Conservation (phyloP, 37 sponge, comb jelly and placozoan species). For the Ianthella basta region DNA sequence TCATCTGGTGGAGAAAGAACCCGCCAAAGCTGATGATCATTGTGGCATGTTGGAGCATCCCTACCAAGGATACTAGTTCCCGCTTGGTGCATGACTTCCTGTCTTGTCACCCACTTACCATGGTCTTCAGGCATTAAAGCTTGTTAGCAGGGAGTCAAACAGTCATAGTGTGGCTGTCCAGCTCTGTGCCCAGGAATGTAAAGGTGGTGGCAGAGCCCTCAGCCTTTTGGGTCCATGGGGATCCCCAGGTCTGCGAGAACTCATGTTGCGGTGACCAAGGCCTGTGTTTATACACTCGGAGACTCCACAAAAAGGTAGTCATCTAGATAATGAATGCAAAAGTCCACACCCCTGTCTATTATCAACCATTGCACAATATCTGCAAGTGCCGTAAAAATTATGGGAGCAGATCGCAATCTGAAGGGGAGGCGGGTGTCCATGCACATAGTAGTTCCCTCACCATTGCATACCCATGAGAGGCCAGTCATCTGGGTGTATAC, state of each 20-base stretch:
- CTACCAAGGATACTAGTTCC: background rate
- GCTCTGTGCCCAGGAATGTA: background rate
- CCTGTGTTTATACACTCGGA: background rate
- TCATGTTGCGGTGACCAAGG: background rate
- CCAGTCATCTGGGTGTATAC: background rate
- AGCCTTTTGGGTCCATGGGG: background rate
- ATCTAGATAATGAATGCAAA: background rate
- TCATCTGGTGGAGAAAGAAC: background rate
- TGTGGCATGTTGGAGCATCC: background rate
- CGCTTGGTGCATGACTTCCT: background rate
- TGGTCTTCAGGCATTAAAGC: background rate
- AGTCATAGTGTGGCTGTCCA: constrained; percentile 7
- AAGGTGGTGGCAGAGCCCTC: background rate
- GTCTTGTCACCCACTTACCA: background rate
- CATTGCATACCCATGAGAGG: too few species aligned
- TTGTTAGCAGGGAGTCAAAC: background rate
- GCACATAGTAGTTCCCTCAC: background rate
- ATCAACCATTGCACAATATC: background rate
- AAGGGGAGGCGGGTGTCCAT: background rate
- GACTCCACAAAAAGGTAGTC: background rate
- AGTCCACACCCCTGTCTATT: background rate
- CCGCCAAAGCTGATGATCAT: background rate
- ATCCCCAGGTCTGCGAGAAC: background rate
- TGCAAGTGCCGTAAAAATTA: background rate
- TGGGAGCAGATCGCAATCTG: background rate